Base-by-base conservation (phyloP, 2,888 invertebrate genomes). In the Drosophila anomalata region DNA sequence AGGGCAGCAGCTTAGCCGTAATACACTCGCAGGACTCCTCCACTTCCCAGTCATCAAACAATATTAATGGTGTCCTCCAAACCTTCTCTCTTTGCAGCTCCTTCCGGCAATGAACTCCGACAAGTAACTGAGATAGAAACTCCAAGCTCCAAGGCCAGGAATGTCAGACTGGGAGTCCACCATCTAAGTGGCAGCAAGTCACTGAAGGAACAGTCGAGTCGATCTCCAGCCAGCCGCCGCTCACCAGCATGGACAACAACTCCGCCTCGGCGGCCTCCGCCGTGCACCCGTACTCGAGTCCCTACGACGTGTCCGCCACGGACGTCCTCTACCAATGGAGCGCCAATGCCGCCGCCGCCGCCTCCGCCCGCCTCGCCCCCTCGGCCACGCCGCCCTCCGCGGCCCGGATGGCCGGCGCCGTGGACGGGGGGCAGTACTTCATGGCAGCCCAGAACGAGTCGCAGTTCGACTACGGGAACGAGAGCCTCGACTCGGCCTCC, bases 261-360 rank as follows among this genome's bases (percentile, higher is more conserved):
- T 42, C 36, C 22, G 46, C 50, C 8, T 47, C 55, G 6, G 56
- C 53, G n/a, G 61, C 33, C 12, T 75, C 58, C 3, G 61, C 77
- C 46, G 72, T 48, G 47, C 42, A n/a, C 42, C 54, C 20, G 52
- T 60, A 20, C 12, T 66, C 47, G 24, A 70, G 67, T 26, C 54
- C 77, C 2, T 61, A 76, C 29, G 85, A 76, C 46, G 56, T 69
- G 11, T 47, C 75, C 52, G 62, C 72, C 7, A 50, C 77, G 63
- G 73, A 76, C 44, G 75, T 81, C 56, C 71, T 84, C 29, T 76
- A 78, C 56, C 84, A 78, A 56, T 76, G 79, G 74, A 78, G 78
- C 47, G 81, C 79, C 54, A 66, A 48, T 48, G 65, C 65, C 22
- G 59, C 31, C 1, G 55, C 55, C 2, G 47, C 56, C 2, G 22